These are phyloP conservation scores for Nycteola revayana DNA, from an alignment of 2,888 invertebrate species.

Conservation along the genomic window DNA sequence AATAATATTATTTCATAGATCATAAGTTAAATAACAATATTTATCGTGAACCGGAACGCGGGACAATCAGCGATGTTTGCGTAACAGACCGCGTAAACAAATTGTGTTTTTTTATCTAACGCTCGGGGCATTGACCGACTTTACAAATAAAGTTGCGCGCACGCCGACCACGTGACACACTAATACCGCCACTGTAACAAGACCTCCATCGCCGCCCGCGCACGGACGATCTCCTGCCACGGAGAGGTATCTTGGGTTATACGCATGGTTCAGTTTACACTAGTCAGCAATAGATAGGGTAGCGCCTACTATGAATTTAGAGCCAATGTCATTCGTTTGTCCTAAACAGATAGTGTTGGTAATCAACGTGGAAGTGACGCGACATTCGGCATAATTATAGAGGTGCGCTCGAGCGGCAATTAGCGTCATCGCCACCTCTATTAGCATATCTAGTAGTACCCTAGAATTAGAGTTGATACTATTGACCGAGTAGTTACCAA, in stretches of 20 bases:
- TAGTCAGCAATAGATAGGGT: constrained; percentile 48
- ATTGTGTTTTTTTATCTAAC: constrained; percentile 77
- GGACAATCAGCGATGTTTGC: constrained; percentile 57
- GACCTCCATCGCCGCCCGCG: constrained; percentile 29
- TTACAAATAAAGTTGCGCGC: constrained; percentile 76
- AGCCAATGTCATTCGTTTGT: constrained; percentile 72
- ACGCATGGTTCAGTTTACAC: constrained; percentile 22
- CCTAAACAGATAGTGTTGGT: constrained; percentile 54
- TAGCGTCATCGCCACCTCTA: not conserved
- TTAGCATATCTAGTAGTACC: too few species aligned
- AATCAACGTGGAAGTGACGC: constrained; percentile 37
- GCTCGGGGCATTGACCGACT: constrained; percentile 80
- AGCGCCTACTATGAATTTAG: constrained; percentile 56
- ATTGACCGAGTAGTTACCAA: too few species aligned
- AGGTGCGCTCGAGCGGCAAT: constrained; percentile 21
- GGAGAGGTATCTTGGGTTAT: constrained; percentile 7
- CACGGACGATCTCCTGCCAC: not conserved
- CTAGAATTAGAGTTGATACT: too few species aligned
- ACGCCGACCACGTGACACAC: constrained; percentile 77
- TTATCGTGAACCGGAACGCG: constrained; percentile 48
- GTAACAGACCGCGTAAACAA: constrained; percentile 74
- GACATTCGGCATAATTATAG: constrained; percentile 23
- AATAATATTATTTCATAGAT: constrained; percentile 22
- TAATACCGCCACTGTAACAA: constrained; percentile 46
- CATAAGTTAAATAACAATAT: constrained; percentile 30